Conservation (phyloP, 1,140 invertebrate species). For the Steinernema khuongi region DNA sequence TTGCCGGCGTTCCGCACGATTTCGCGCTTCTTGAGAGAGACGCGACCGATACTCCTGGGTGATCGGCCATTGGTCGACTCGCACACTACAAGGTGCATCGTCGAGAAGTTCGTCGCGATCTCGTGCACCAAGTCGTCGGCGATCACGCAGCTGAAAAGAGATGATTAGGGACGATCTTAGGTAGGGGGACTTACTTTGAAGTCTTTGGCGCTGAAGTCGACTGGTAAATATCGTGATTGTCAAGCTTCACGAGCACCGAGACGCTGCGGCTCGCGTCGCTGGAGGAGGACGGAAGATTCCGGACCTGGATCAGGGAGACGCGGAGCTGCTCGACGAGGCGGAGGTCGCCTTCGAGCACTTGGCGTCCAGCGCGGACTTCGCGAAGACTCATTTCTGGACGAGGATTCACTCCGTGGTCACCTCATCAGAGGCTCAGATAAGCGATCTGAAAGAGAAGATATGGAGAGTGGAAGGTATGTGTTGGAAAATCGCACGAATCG, state of each 20-base stretch:
- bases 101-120: background rate
- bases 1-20: background rate
- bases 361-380: background rate
- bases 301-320: background rate
- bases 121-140: background rate
- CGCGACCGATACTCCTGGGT: background rate
- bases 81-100: constrained; percentile 3
- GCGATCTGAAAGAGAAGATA: background rate
- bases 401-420: background rate
- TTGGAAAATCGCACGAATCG: background rate
- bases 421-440: background rate
- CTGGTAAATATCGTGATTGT: background rate
- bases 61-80: background rate
- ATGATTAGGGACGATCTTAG: background rate
- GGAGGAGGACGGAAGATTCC: background rate
- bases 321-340: background rate
- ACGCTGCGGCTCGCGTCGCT: background rate
- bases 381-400: background rate
- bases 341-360: background rate
- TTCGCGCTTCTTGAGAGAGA: background rate
- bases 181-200: background rate
- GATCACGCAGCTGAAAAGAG: constrained; percentile 3
- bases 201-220: background rate
- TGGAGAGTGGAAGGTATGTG: background rate
- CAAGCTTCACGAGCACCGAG: background rate